Evolutionary conservation across 2,113 vertebrate species (phyloP).

Genomic region (Microtus montanus): DNA sequence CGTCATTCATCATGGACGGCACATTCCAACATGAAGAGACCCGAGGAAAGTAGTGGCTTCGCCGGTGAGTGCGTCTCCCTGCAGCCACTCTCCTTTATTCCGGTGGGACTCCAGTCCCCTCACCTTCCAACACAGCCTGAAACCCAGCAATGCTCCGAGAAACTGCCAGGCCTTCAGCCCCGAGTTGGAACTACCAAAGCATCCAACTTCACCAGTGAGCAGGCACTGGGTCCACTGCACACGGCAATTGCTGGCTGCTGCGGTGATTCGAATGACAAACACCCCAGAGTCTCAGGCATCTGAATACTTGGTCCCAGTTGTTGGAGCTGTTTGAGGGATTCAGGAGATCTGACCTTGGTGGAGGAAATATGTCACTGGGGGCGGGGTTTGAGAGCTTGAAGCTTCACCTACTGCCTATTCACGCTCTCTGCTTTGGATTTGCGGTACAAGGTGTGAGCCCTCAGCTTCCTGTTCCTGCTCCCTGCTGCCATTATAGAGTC

Average conservation of each 20-base stretch:
- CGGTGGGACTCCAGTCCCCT: neutral
- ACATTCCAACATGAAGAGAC: neutral
- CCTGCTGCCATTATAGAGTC: neutral
- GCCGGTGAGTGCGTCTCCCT: neutral
- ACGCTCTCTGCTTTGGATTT: neutral
- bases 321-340: neutral
- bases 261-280: neutral
- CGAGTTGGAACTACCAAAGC: neutral
- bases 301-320: neutral
- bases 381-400: neutral
- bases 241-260: neutral
- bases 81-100: neutral
- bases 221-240: neutral
- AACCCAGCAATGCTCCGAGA: neutral
- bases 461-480: neutral
- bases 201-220: neutral
- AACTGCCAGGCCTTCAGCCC: neutral
- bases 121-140: neutral
- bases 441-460: neutral
- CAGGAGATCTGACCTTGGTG: neutral
- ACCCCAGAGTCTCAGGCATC: neutral
- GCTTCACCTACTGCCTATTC: neutral
- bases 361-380: neutral
- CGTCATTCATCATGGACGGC: neutral
- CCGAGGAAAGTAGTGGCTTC: neutral